Conservation (phyloP, 2,113 vertebrate genomes). For the Heterochromis multidens region DNA sequence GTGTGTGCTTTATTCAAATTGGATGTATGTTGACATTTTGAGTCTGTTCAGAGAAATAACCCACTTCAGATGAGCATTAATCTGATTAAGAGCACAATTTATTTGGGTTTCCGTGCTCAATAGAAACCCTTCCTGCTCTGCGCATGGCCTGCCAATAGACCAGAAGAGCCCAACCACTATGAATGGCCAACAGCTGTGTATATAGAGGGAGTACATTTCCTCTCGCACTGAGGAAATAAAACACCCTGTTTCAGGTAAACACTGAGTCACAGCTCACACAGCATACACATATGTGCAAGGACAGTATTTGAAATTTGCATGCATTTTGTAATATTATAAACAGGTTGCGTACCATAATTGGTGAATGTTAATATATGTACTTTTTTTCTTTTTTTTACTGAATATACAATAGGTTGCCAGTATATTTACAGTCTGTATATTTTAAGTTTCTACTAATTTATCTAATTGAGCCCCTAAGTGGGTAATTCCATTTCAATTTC, state of each 20-base stretch:
- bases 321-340: not conserved
- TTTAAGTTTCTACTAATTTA: not conserved
- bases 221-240: not conserved
- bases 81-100: constrained; percentile 69
- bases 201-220: constrained; percentile 60
- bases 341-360: not conserved
- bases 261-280: constrained; percentile 17
- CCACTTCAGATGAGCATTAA: constrained; percentile 60
- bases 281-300: not conserved
- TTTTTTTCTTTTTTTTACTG: no score
- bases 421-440: not conserved
- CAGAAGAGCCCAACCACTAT: constrained; percentile 29
- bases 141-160: constrained; percentile 20
- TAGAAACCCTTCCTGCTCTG: constrained; percentile 48
- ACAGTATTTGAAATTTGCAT: not conserved
- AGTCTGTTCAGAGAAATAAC: constrained; percentile 32
- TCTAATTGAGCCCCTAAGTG: constrained; percentile 9
- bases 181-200: constrained; percentile 73
- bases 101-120: constrained; percentile 65
- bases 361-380: not conserved
- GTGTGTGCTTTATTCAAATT: constrained; percentile 14
- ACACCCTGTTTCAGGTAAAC: constrained; percentile 31
- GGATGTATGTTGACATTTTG: constrained; percentile 31
- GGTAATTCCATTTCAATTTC: constrained; percentile 18
- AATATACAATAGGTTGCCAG: not conserved